These are phyloP conservation scores for Desmodus rotundus DNA, from an alignment of 2,113 vertebrate genomes.

Conservation along the genomic window DNA sequence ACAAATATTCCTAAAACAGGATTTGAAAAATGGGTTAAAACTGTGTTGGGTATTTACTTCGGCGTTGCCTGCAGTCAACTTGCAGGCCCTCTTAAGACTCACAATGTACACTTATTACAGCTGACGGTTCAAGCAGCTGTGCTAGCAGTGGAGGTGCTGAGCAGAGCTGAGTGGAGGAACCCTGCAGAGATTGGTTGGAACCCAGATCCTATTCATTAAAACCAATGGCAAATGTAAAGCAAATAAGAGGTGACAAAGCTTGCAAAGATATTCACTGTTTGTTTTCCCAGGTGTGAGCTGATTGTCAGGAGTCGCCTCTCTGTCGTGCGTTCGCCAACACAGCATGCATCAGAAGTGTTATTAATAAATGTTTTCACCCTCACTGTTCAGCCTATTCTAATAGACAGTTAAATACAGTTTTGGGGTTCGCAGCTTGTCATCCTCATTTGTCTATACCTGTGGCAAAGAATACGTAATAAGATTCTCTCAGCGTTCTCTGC, in stretches of 20 bases:
- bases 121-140: neutral
- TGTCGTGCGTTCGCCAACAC: neutral
- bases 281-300: neutral
- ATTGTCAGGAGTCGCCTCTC: neutral
- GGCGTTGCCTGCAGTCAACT: neutral
- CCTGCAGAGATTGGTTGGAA: neutral
- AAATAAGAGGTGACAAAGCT: neutral
- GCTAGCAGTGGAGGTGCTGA: neutral
- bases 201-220: neutral
- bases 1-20: neutral
- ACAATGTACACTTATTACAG: neutral
- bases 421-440: neutral
- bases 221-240: neutral
- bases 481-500: neutral
- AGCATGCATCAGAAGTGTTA: neutral
- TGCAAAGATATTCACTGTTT: neutral
- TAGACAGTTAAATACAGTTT: constrained; percentile 15
- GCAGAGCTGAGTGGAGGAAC: neutral
- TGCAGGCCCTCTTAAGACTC: neutral
- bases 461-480: neutral
- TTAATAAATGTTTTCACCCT: constrained; percentile 9
- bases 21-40: neutral
- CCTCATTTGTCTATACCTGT: neutral
- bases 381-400: neutral
- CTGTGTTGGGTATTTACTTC: neutral